Percentiles rank a stretch among this genome's conserved stretches.
Conservation (phyloP, 2,797 vertebrate species). For the Coluber constrictor region DNA sequence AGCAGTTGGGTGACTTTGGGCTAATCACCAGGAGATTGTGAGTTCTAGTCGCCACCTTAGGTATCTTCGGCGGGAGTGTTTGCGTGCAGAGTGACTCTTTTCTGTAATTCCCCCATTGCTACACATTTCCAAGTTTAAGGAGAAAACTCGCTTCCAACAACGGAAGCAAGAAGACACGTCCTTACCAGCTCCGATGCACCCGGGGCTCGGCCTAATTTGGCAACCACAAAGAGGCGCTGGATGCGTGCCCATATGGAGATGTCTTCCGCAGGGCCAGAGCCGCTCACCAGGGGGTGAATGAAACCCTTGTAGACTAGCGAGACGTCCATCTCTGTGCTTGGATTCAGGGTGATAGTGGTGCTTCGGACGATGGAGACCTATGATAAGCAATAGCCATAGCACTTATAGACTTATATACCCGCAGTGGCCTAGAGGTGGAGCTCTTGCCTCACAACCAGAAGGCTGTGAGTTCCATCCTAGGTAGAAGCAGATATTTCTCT, state of each 20-base stretch:
- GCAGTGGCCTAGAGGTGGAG: too few species aligned
- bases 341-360: conserved; percentile 85
- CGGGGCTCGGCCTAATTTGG: conserved; percentile 79
- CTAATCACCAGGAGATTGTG: too few species aligned
- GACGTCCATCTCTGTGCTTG: conserved; percentile 87
- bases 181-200: conserved; percentile 83
- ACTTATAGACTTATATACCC: not conserved
- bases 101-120: not conserved
- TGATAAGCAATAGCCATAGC: not conserved
- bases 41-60: too few species aligned
- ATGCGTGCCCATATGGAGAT: conserved; percentile 88
- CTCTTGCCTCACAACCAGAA: too few species aligned
- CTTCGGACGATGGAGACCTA: conserved; percentile 89
- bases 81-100: fast-evolving
- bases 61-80: not conserved
- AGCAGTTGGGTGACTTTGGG: too few species aligned
- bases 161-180: fast-evolving
- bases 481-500: too few species aligned
- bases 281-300: conserved; percentile 84
- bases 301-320: conserved; percentile 90
- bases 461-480: too few species aligned
- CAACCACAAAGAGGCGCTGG: conserved; percentile 86
- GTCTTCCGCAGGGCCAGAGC: conserved; percentile 71
- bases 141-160: too few species aligned
- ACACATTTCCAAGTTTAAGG: too few species aligned